phyloP scores from a whole-genome alignment of 2,113 vertebrate species.

The Tyrannus savana region DNA sequence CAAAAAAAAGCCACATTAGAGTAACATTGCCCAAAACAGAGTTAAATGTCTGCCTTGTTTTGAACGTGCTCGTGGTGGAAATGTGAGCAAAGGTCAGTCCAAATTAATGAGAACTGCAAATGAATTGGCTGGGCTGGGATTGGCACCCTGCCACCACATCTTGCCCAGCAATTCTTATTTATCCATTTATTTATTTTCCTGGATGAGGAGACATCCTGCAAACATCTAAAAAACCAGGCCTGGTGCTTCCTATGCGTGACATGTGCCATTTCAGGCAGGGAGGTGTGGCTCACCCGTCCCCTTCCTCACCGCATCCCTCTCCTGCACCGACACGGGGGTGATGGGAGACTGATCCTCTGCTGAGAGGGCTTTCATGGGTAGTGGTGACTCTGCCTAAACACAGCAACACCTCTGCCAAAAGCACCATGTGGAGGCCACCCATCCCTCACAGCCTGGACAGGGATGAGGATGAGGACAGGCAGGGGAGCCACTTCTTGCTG shows the following conservation, averaged over 20 bases:
- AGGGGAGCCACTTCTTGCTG: not conserved
- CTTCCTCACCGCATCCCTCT: not conserved
- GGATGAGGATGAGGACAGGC: not conserved
- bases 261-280: rapidly evolving
- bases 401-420: not conserved
- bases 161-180: slow-evolving; percentile 5
- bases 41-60: slow-evolving; percentile 73
- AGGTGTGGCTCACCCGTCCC: not conserved
- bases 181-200: slow-evolving; percentile 11
- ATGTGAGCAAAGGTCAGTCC: slow-evolving; percentile 65
- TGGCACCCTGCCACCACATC: slow-evolving; percentile 20
- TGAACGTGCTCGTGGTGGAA: slow-evolving; percentile 57
- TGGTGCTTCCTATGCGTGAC: not conserved
- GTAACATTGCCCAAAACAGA: slow-evolving; percentile 74
- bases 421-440: not conserved
- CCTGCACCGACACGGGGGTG: rapidly evolving
- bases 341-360: not conserved
- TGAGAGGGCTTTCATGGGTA: rapidly evolving
- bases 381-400: not conserved
- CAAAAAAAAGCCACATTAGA: slow-evolving; percentile 75
- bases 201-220: slow-evolving; percentile 34
- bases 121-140: slow-evolving; percentile 40
- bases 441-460: not conserved
- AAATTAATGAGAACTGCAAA: slow-evolving; percentile 69
- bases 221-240: not conserved